Percentiles rank a stretch among this genome's conserved stretches.
phyloP scores from a whole-genome alignment of 2,113 vertebrate genomes.

The Calonectris borealis region DNA sequence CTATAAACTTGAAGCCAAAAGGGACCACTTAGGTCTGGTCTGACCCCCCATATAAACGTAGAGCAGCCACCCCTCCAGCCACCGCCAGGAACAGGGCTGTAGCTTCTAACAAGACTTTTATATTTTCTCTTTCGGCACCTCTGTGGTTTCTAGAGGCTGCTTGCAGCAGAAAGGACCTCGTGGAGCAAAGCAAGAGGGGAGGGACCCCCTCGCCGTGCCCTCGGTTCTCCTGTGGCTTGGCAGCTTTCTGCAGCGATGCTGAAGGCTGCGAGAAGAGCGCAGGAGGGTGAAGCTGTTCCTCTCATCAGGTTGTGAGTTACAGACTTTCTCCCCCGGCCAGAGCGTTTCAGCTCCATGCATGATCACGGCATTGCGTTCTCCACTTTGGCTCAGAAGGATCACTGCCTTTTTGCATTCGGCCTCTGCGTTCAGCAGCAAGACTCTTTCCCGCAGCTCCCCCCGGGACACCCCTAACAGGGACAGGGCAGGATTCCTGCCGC shows the following conservation, averaged over 20 bases:
- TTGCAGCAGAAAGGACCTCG: background rate
- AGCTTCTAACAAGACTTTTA: background rate
- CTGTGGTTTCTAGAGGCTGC: background rate
- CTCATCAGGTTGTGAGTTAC: background rate
- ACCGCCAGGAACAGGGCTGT: background rate
- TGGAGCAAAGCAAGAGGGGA: background rate
- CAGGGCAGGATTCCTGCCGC: background rate
- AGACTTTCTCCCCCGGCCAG: background rate
- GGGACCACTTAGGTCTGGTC: constrained; percentile 16
- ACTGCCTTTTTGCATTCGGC: background rate
- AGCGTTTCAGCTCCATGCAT: background rate
- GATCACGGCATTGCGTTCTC: rapidly evolving
- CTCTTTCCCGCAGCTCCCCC: background rate
- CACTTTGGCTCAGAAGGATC: background rate
- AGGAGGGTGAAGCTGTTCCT: background rate
- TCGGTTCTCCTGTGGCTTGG: background rate
- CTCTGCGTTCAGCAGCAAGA: background rate
- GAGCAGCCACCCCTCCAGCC: background rate
- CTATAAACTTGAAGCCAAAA: background rate
- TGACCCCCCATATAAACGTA: background rate
- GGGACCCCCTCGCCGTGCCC: rapidly evolving
- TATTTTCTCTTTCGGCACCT: background rate
- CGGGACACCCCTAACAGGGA: background rate
- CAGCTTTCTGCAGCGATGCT: background rate
- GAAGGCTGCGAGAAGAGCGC: rapidly evolving